Conservation (phyloP, 2,113 vertebrate species). For the Alaudala cheleensis region DNA sequence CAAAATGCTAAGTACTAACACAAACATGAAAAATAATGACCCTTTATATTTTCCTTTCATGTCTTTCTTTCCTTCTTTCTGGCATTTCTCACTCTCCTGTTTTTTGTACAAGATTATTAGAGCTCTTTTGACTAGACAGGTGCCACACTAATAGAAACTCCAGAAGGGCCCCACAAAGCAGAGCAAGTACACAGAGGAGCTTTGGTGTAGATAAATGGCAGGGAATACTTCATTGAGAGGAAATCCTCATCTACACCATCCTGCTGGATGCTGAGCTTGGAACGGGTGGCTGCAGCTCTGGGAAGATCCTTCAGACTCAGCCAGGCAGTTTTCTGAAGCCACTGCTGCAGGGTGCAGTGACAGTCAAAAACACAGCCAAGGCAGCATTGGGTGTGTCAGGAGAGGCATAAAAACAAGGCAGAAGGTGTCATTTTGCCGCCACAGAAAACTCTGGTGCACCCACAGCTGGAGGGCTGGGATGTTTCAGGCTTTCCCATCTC, state of each 20-base stretch:
- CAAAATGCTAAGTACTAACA: background rate
- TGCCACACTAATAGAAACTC: background rate
- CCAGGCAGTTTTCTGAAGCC: background rate
- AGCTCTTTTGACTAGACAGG: background rate
- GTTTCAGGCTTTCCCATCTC: background rate
- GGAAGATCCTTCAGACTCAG: background rate
- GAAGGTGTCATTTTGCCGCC: background rate
- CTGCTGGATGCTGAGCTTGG: background rate
- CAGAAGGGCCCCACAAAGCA: background rate
- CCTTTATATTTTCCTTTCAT: background rate
- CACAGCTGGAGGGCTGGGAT: background rate
- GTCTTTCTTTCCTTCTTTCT: background rate
- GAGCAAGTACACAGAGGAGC: background rate
- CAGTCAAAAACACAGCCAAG: background rate
- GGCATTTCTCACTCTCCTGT: background rate
- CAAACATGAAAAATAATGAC: background rate
- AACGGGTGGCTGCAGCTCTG: background rate
- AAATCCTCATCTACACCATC: background rate
- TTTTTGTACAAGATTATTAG: background rate
- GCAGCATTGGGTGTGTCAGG: background rate
- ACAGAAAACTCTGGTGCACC: background rate
- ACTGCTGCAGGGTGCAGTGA: background rate
- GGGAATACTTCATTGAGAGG: background rate
- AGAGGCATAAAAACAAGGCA: background rate
- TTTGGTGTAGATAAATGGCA: background rate